Base-by-base conservation (phyloP, 1,140 invertebrate species). In the Drosophila nigrodunni region DNA sequence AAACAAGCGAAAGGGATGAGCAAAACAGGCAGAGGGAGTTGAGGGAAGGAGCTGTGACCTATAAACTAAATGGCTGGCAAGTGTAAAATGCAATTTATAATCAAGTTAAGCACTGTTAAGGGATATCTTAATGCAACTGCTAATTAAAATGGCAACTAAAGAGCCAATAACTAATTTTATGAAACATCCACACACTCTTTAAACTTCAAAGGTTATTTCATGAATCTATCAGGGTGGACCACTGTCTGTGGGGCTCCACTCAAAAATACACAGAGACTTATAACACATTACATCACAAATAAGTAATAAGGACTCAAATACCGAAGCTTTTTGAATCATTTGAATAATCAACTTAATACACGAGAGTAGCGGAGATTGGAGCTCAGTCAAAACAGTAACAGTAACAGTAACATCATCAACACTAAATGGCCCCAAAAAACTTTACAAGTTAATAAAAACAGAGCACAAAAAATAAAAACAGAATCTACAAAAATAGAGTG, bases 141-240 rank as follows among this genome's bases (percentile, higher is more conserved):
- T 77, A 85, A 83, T 85, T 80, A 60, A 75, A 80, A 65, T 73
- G 5, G 21, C 41, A 50, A 55, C 67, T 39, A 50, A 54, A 44
- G 57, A 70, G 58, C 30, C 43, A 44, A 30, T 25, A 69, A 43
- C 30, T 25, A 13, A n/a, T 25, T 25, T 25, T 50, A n/a, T 35
- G n/a, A 34, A 15, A 1, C 10, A 21, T 21, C 5, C 5, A 10
- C 10, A 50, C 9, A 25, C 47, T 3, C 21, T 30, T 25, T 58
- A 7, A 41, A 57, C 49, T 58, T 15, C 35, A 46, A 8, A 37
- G 64, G 21, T 43, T 18, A 69, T 52, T 62, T 35, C 10, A 39
- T 39, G 15, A 35, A 52, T 50, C 43, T 44, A 79, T 82, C 18
- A 21, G 18, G 18, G 18, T 21, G 2, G 18, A 21, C 1, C 18